phyloP scores from a whole-genome alignment of 2,113 vertebrate genomes.

The Vidua macroura region DNA sequence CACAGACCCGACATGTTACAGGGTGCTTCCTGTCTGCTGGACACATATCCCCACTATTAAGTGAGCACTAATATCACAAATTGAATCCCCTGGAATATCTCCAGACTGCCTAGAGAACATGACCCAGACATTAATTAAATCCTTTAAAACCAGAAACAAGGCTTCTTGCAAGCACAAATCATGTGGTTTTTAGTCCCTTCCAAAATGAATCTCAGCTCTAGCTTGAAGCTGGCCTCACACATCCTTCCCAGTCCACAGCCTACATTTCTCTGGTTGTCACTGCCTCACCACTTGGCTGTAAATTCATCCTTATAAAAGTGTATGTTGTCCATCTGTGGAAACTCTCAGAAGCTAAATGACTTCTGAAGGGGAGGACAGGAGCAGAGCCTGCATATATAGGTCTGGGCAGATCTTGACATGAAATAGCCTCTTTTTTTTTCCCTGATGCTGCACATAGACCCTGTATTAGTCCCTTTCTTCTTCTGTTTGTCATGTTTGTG shows the following conservation, averaged over 20 bases:
- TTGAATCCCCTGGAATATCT: conserved; percentile 48
- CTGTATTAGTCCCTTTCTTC: not conserved
- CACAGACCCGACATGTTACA: conserved; percentile 9
- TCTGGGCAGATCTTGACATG: not conserved
- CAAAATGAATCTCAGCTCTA: not conserved
- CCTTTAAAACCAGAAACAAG: conserved; percentile 29
- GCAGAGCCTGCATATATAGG: not conserved
- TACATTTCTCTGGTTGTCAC: not conserved
- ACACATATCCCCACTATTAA: conserved; percentile 6
- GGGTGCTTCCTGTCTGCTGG: conserved; percentile 47
- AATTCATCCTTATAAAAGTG: not conserved
- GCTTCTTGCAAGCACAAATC: conserved; percentile 39
- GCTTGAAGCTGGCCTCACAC: not conserved
- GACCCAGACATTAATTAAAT: conserved; percentile 54
- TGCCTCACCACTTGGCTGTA: not conserved
- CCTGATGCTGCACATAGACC: not conserved
- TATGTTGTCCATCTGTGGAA: not conserved
- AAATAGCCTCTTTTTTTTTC: not conserved
- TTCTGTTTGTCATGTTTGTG: not conserved
- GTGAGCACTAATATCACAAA: not conserved
- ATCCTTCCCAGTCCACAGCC: not conserved
- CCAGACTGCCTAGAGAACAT: conserved; percentile 54
- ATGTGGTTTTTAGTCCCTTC: conserved; percentile 1
- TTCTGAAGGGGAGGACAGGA: not conserved
- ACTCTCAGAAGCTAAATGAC: not conserved